Percentiles rank a stretch among this genome's conserved stretches.
These are phyloP conservation scores for Protula sp. DNA, from an alignment of 2,888 invertebrate species.

Conservation along the genomic window DNA sequence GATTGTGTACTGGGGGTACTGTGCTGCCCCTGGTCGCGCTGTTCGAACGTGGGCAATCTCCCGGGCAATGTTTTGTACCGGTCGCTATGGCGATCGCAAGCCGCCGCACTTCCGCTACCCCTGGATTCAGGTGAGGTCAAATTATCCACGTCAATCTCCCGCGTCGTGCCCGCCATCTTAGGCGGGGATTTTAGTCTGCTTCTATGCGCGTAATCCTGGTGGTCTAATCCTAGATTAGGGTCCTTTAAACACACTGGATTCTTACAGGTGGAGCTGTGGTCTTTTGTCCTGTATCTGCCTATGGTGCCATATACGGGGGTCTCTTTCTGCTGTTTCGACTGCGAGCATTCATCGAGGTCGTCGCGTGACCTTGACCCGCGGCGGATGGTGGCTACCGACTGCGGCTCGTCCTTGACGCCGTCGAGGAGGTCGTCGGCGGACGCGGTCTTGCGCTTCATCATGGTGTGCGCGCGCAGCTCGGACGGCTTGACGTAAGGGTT, in stretches of 20 bases:
- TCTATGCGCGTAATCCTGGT: neutral
- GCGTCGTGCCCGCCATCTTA: neutral
- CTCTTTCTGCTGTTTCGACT: neutral
- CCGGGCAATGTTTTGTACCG: neutral
- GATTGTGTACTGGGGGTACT: too few relatives aligned
- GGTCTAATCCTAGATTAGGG: neutral
- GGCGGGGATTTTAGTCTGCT: too few relatives aligned
- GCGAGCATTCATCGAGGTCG: neutral
- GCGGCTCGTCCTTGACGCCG: neutral
- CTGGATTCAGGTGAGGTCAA: neutral
- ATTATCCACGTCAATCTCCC: neutral
- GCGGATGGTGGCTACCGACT: neutral
- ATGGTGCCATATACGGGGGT: neutral
- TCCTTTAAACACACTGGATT: conserved; percentile 10
- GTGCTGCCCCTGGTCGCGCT: too few relatives aligned
- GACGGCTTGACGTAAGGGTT: conserved; percentile 11
- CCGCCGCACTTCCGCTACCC: too few relatives aligned
- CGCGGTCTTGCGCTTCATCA: neutral
- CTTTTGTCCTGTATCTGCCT: neutral
- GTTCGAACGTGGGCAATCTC: neutral
- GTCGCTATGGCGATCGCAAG: too few relatives aligned
- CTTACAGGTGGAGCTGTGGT: neutral
- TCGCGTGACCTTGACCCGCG: neutral
- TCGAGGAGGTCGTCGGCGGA: neutral
- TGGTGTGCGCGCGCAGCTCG: conserved; percentile 1